Conservation (phyloP, 2,113 vertebrate genomes). For the Coptodon bakossiorum region DNA sequence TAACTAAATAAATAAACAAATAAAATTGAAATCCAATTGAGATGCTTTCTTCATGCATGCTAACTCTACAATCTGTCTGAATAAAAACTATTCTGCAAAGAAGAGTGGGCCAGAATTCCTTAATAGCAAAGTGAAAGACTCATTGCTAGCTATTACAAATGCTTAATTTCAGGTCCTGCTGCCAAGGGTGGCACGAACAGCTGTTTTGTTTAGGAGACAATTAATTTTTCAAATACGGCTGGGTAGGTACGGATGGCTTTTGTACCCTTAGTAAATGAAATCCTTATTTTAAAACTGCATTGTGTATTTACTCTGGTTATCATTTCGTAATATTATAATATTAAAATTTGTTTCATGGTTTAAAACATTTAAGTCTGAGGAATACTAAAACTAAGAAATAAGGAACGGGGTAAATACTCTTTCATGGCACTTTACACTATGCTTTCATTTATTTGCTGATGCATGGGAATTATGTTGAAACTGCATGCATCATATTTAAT, state of each 20-base stretch:
- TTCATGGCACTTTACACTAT: not conserved
- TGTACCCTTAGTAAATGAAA: not conserved
- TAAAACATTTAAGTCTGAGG: not conserved
- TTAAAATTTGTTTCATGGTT: not conserved
- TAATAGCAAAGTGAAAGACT: not conserved
- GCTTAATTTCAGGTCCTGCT: not conserved
- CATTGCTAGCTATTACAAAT: not conserved
- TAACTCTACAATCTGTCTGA: not conserved
- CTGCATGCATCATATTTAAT: constrained; percentile 34
- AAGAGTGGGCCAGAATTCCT: not conserved
- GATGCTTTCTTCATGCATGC: not conserved
- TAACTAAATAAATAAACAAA: no score
- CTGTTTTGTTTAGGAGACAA: not conserved
- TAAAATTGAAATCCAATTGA: not conserved
- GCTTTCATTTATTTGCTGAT: not conserved
- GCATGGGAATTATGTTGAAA: constrained; percentile 31
- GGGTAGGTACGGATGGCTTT: not conserved
- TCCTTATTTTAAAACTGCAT: not conserved
- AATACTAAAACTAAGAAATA: not conserved
- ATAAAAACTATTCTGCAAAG: not conserved
- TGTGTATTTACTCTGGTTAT: not conserved
- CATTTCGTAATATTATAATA: not conserved
- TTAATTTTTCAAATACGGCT: not conserved
- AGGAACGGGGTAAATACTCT: not conserved
- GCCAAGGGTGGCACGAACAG: not conserved